Evolutionary conservation across 2,888 invertebrate species (phyloP).

Genomic region (Latrodectus elegans): DNA sequence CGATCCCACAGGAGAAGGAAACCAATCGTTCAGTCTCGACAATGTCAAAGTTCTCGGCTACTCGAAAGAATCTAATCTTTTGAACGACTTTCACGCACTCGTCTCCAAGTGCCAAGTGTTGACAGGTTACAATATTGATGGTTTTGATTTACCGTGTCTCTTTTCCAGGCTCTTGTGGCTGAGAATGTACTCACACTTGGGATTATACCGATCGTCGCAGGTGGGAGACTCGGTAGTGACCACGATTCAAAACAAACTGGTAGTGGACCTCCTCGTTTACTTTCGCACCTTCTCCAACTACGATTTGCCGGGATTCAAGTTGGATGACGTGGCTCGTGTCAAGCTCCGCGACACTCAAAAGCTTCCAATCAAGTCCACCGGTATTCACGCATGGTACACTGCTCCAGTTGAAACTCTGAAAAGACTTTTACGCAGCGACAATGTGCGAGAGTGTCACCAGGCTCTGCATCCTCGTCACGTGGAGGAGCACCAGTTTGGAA

Average conservation of each 20-base stretch:
- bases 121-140: constrained; percentile 45
- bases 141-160: constrained; percentile 35
- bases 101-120: constrained; percentile 16
- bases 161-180: constrained; percentile 3
- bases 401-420: not conserved
- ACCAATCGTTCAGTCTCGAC: not conserved
- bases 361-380: constrained; percentile 23
- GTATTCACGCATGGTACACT: constrained; percentile 38
- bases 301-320: constrained; percentile 31
- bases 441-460: not conserved
- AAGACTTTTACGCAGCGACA: not conserved
- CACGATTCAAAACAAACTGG: constrained; percentile 20
- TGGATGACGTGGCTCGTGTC: constrained; percentile 37
- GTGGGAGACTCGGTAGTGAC: constrained; percentile 6
- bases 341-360: constrained; percentile 11
- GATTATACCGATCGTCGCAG: not conserved
- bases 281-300: constrained; percentile 30
- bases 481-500: constrained; percentile 12
- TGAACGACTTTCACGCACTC: constrained; percentile 16
- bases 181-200: not conserved
- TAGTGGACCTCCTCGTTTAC: constrained; percentile 33
- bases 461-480: not conserved
- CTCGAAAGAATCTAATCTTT: not conserved
- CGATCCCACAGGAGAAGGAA: not conserved
- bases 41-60: not conserved